Evolutionary conservation across 1,140 invertebrate species (phyloP), one percentile per base, ranked within the genome.

Genomic region (Dreissena rostriformis): DNA sequence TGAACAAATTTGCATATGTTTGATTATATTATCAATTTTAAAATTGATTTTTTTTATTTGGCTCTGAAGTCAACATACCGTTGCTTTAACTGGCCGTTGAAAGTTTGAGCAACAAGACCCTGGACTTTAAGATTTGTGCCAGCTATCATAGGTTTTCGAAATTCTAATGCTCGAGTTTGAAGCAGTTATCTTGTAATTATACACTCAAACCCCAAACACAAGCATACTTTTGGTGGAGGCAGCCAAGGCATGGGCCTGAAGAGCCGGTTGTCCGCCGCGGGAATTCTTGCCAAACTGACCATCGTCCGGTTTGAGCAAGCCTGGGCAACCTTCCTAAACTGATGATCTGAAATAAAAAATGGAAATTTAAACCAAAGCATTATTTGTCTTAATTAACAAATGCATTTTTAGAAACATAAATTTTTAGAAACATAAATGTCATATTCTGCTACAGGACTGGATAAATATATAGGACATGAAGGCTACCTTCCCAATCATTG

Each of bases 291-390:
- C 61, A 92, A 63, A 28, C 88, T 90, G 24, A 91, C 86, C 75
- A 88, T 29, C 14, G 90, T 90, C n/a, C 85, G 67, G 22, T 29
- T 53, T 78, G 91, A 89, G 78, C 84, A 84, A 26, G 87, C 86
- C 79, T 92, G 90, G 17, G 89, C 88, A 26, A 92, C 86, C 19
- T 84, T 78, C 52, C 88, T 78, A 73, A 87, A 92, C 82, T 91
- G 84, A 72, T 86, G 86, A 72, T 88, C 91, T 92, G 85, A 28
- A 83, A 84, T 26, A 49, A 7, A n/a, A n/a, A n/a, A n/a, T n/a
- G n/a, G n/a, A n/a, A n/a, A n/a, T 29, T 4, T 26, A 6, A 4
- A 63, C 19, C 24, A 2, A 19, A 63, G 2, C 2, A 63, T 63
- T 63, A 63, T 63, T n/a, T 63, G 2, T 2, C 12, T 2, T 24